Evolutionary conservation across 2,113 vertebrate genomes (phyloP), one percentile per base, ranked within the genome.

Genomic region (Dolichallabes microphthalmus): DNA sequence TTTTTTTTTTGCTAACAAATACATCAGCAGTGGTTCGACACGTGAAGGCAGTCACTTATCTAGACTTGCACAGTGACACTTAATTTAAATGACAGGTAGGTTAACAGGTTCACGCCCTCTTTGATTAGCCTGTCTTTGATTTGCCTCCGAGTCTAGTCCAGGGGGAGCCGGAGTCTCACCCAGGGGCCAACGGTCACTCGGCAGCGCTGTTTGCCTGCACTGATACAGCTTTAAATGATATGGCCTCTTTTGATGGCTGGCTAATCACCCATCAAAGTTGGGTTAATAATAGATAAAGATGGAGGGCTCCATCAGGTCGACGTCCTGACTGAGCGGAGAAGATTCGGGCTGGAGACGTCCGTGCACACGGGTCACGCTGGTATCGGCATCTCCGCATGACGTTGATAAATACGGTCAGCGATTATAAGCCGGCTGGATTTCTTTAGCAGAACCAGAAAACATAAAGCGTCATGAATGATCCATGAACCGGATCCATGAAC

Each of bases 261-360:
- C 89, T 94, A 83, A 93, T 95, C 93, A 94, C 89, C 83, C 82
- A 90, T n/a, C n/a, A n/a, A n/a, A n/a, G 92, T 83, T 79, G 88
- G 86, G 88, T 88, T 91, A 93, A 94, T 68, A 87, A 93, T 92
- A 89, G 90, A 91, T 91, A 93, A 93, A 87, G 91, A 92, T 89
- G 20, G 60, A 85, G 58, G 84, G 39, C 57, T 82, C n/a, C n/a
- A n/a, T n/a, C 80, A 78, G 77, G 19, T 73, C 78, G 20, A 50
- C n/a, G 20, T 86, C 68, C 78, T 85, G 50, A 69, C 78, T 22
- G 58, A 22, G 68, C 9, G 84, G 61, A 1, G 55, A 75, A 15
- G 61, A 85, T 61, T 25, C 35, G 71, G 61, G 61, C 61, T 32
- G 11, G 52, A 74, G 39, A 61, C 22, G 8, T 80, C 39, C 7